Evolutionary conservation across 2,113 vertebrate genomes (phyloP), one percentile per base, ranked within the genome.

Genomic region (Nothocercus julius): DNA sequence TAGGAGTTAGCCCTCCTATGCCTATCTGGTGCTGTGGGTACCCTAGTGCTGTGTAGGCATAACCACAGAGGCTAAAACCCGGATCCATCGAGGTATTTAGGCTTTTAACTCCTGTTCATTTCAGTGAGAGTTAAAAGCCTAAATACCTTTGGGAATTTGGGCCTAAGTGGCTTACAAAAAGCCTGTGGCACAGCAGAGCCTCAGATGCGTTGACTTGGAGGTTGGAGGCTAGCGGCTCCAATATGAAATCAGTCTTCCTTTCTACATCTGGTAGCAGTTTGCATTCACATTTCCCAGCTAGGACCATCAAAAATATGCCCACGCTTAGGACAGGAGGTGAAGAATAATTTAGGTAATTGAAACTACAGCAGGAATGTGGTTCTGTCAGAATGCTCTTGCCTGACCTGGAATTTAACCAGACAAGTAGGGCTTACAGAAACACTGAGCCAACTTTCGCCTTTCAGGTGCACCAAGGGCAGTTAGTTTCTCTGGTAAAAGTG

Each of bases 281-380:
- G 88, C 94, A 76, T 96, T 92, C 90, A 73, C 83, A 62, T 96
- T 96, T 97, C 90, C 69, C 85, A 95, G 90, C 93, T 81, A 5
- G 3, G 85, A 85, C 95, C 94, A 90, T 97, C 96, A 93, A 88
- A 95, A 94, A 90, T 96, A 79, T 88, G 73, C 84, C 85, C 90
- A 34, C 94, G 87, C 92, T 95, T 95, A 68, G 92, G 93, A 95
- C 93, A 96, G 85, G 94, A 94, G 92, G 82, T 94, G 94, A 96
- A 94, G 95, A 95, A 96, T 95, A 96, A 96, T 96, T 95, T 96
- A 95, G 87, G 90, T 95, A 95, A 95, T 96, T 97, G 95, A 96
- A 97, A 91, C 91, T 97, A 77, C 95, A 95, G 86, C 84, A 95
- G 87, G 95, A 96, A 97, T 96, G 95, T 88, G 90, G 89, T 94